Evolutionary conservation across 2,113 vertebrate species (phyloP), one percentile per base, ranked within the genome.

Genomic region (Dipodomys merriami): DNA sequence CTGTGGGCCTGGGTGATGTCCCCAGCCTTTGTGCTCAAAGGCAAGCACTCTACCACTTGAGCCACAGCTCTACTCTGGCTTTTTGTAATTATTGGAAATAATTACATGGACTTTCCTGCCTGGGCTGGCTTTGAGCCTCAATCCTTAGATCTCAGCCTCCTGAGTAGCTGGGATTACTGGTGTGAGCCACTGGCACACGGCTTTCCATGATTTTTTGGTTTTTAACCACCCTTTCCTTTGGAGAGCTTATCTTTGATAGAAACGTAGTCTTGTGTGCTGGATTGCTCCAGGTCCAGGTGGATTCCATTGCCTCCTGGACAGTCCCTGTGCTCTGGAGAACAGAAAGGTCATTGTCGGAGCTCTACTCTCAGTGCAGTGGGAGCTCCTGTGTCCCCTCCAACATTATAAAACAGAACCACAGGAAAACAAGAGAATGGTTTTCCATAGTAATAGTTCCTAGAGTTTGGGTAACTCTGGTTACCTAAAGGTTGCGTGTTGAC

Each of bases 351-450:
- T 92, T 25, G 77, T 57, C 8, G 69, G 46, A 64, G n/a, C 12
- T 44, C 35, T 62, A 16, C 73, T 78, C 39, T 67, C 9, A 29
- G 60, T 2, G 0, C n/a, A 57, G 29, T n/a, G 81, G n/a, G 35
- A 60, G 68, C 39, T 57, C 74, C 33, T 49, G 1, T 65, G 22
- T 74, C 77, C 33, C n/a, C 49, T 64, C 60, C 64, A 29, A 65
- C 19, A 46, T 65, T 27, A 27, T 64, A 88, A 60, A 92, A 74
- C 23, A 46, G 68, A 83, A 39, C 57, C 73, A 8, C 22, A 22
- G 18, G 73, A 53, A 35, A 80, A 2, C 35, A 73, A 19, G 87
- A 46, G 64, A 25, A 0, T 0, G 4, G 12, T 12, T 15, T n/a
- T 57, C 35, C 82, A 1, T 0, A 7, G 11, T 53, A 68, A 46